Conservation (phyloP, 1,140 invertebrate species). For the Cherax destructor region DNA sequence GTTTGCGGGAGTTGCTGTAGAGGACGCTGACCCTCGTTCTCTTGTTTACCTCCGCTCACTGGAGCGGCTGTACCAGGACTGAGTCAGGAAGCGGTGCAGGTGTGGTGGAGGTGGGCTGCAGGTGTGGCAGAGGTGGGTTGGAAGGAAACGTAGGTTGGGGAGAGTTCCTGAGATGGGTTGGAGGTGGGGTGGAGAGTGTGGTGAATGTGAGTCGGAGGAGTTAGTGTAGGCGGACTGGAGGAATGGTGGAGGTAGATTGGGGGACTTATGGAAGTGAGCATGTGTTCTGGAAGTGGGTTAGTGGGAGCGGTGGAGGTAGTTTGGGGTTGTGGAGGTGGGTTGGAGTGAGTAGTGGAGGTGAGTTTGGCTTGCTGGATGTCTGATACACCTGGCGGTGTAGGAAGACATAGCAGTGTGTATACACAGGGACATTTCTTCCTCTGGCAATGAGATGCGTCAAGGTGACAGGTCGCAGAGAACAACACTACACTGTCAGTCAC, state of each 20-base stretch:
- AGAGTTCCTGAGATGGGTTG: background rate
- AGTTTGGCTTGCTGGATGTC: no score
- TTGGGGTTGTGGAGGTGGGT: no score
- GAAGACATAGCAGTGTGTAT: no score
- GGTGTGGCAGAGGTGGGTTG: background rate
- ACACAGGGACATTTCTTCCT: no score
- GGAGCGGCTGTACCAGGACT: background rate
- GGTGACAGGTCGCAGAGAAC: no score
- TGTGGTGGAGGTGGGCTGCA: background rate
- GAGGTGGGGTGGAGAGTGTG: background rate
- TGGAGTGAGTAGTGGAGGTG: no score
- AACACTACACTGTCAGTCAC: no score
- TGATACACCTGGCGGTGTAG: no score
- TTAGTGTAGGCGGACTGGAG: background rate
- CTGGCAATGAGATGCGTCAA: no score
- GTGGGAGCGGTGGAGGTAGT: no score
- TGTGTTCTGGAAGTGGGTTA: background rate
- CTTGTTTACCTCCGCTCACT: background rate
- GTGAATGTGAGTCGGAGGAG: background rate
- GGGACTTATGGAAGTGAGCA: background rate
- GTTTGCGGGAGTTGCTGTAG: no score
- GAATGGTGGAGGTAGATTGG: background rate
- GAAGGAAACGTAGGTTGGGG: background rate
- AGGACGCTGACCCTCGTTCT: background rate
- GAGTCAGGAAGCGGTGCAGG: background rate